Conservation (phyloP, 2,888 invertebrate genomes). For the Lithophane ornitopus region DNA sequence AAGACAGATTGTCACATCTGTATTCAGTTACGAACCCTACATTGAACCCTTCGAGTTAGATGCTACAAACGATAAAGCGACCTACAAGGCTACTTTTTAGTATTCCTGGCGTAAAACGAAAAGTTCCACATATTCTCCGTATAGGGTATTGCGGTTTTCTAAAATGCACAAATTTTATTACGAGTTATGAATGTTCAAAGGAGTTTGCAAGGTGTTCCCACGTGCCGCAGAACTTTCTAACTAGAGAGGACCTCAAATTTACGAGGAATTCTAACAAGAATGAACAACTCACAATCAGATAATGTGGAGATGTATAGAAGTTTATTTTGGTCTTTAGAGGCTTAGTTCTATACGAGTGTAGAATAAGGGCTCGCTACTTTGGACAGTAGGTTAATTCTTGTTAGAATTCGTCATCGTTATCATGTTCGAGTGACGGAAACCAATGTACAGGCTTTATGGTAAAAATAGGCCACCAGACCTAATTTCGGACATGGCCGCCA, state of each 20-base stretch:
- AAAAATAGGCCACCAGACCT: no score
- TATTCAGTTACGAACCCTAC: slow-evolving; percentile 32
- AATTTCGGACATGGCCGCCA: no score
- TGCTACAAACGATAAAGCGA: slow-evolving; percentile 38
- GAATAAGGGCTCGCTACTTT: slow-evolving; percentile 25
- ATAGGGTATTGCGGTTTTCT: slow-evolving; percentile 57
- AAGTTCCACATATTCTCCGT: slow-evolving; percentile 57
- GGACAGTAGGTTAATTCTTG: neutral
- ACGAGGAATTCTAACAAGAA: slow-evolving; percentile 49
- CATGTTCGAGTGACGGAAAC: slow-evolving; percentile 1
- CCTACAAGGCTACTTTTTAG: slow-evolving; percentile 52
- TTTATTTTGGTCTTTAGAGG: slow-evolving; percentile 39
- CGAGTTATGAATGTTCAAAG: slow-evolving; percentile 64
- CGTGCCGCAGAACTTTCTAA: slow-evolving; percentile 54
- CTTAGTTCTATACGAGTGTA: slow-evolving; percentile 21
- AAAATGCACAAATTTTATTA: slow-evolving; percentile 64
- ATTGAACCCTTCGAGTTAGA: slow-evolving; percentile 15
- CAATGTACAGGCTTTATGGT: neutral
- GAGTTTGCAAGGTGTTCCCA: slow-evolving; percentile 53
- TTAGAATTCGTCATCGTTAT: no score
- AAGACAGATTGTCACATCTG: slow-evolving; percentile 28
- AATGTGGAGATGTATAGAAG: slow-evolving; percentile 36
- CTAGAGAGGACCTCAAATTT: slow-evolving; percentile 47
- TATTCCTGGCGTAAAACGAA: slow-evolving; percentile 55
- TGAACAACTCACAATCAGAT: slow-evolving; percentile 54